A percentile compares a stretch with the other conserved stretches of the same genome.
These are phyloP conservation scores for Nomada ruficornis DNA, from an alignment of 2,888 invertebrate genomes.

Conservation along the genomic window DNA sequence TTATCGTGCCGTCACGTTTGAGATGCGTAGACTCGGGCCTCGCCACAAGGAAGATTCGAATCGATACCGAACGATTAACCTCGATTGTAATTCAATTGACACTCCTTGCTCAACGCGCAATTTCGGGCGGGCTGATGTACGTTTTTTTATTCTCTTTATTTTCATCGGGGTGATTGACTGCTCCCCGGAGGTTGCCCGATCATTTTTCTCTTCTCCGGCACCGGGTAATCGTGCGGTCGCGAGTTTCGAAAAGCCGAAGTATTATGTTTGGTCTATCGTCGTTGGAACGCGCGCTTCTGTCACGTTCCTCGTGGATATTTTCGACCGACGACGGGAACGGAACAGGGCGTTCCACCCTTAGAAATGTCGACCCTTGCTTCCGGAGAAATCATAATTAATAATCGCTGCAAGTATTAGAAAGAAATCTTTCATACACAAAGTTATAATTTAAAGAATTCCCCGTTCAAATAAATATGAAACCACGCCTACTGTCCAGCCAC, in stretches of 20 bases:
- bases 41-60: slow-evolving; percentile 27
- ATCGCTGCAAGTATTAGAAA: too few relatives aligned
- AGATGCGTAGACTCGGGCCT: neutral
- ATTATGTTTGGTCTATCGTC: slow-evolving; percentile 19
- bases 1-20: neutral
- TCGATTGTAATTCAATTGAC: slow-evolving; percentile 34
- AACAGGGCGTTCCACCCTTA: neutral
- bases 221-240: neutral
- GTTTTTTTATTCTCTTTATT: neutral
- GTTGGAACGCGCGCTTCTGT: slow-evolving; percentile 14
- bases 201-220: neutral
- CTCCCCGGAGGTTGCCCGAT: slow-evolving; percentile 7
- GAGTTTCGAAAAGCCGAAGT: slow-evolving; percentile 24
- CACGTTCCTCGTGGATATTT: slow-evolving; percentile 31
- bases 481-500: too few relatives aligned
- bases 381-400: neutral
- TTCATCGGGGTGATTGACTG: slow-evolving; percentile 43
- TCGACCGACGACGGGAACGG: neutral
- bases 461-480: too few relatives aligned
- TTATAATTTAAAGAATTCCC: too few relatives aligned
- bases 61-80: slow-evolving; percentile 10
- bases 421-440: too few relatives aligned
- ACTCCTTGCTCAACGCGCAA: slow-evolving; percentile 13
- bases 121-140: slow-evolving; percentile 16
- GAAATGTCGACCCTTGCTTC: neutral